These are phyloP conservation scores for Orgyia antiqua DNA, from an alignment of 2,888 invertebrate species.

Conservation along the genomic window DNA sequence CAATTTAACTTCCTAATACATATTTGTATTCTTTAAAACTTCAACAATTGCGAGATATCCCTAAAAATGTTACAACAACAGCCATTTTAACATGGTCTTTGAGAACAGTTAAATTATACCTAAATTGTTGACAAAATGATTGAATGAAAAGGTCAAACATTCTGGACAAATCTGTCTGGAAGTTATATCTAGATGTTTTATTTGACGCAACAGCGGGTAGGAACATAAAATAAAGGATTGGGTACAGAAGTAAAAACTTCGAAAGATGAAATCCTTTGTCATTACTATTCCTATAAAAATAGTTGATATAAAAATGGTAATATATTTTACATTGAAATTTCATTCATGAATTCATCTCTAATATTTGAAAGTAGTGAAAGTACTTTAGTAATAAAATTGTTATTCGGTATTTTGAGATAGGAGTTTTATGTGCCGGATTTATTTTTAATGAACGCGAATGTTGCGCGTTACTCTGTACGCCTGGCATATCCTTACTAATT, in stretches of 20 bases:
- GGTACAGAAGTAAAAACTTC: constrained; percentile 11
- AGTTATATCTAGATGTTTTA: constrained; percentile 38
- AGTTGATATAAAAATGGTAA: constrained; percentile 6
- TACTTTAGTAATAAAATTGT: too few relatives aligned
- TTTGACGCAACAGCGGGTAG: constrained; percentile 36
- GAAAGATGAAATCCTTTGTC: constrained; percentile 12
- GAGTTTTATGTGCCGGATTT: too few relatives aligned
- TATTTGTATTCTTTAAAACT: constrained; percentile 22
- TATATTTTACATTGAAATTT: constrained; percentile 2
- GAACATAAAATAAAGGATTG: constrained; percentile 32
- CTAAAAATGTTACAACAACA: constrained; percentile 16
- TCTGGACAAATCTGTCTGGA: constrained; percentile 26
- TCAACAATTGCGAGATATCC: constrained; percentile 11
- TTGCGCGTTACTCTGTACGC: too few relatives aligned
- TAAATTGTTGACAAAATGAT: constrained; percentile 7
- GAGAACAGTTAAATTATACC: constrained; percentile 10
- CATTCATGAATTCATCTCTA: neutral
- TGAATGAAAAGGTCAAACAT: constrained; percentile 12
- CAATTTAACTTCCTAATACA: constrained; percentile 21
- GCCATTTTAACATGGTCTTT: constrained; percentile 17
- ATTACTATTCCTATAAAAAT: constrained; percentile 10
- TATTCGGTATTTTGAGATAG: too few relatives aligned
- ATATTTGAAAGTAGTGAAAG: too few relatives aligned
- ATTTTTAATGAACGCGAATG: too few relatives aligned
- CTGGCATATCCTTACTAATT: too few relatives aligned